These are phyloP conservation scores for Drosophila cognata DNA, from an alignment of 2,888 invertebrate genomes.

Conservation along the genomic window DNA sequence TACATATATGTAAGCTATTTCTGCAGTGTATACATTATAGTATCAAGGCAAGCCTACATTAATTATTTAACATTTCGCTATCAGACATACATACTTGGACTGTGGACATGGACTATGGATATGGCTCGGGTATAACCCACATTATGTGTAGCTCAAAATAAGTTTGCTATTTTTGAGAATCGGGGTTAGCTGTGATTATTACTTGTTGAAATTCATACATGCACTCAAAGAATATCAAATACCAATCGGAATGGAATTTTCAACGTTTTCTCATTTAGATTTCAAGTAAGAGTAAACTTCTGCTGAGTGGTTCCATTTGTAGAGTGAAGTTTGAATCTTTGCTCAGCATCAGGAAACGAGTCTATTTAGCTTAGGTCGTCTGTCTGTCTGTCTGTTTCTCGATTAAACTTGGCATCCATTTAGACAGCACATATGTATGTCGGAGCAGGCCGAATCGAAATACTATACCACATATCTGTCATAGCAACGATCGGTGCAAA, in stretches of 20 bases:
- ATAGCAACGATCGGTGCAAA: background rate
- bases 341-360: background rate
- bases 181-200: background rate
- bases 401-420: too few relatives aligned
- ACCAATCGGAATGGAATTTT: background rate
- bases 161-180: background rate
- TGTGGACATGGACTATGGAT: background rate
- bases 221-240: background rate
- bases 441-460: background rate
- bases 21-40: background rate
- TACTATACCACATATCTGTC: background rate
- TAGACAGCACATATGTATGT: background rate
- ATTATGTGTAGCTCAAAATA: background rate
- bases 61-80: constrained; percentile 11
- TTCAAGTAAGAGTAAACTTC: background rate
- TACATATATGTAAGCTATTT: background rate
- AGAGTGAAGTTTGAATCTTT: background rate
- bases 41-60: constrained; percentile 9
- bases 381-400: too few relatives aligned
- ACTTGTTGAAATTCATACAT: background rate
- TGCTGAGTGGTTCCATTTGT: background rate
- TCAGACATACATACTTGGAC: background rate
- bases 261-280: background rate
- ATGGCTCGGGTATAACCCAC: background rate
- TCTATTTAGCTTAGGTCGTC: background rate